These are phyloP conservation scores for Parnassius glacialis DNA, from an alignment of 2,888 invertebrate genomes.

Conservation along the genomic window DNA sequence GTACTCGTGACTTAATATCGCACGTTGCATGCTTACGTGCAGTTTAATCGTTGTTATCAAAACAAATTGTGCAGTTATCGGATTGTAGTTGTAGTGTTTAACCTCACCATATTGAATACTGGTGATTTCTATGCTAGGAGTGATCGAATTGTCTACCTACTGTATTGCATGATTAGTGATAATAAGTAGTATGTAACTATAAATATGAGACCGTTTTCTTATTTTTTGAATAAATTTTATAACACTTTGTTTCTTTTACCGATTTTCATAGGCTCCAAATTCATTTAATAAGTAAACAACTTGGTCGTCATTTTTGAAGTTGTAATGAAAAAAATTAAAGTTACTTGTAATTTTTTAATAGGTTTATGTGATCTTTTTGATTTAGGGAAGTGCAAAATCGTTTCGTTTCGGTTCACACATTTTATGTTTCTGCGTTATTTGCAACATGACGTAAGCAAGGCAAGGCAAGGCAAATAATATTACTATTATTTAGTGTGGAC, in stretches of 20 bases:
- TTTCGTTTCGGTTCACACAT: conserved; percentile 5
- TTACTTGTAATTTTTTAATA: conserved; percentile 15
- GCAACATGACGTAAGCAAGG: conserved; percentile 2
- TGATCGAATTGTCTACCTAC: neutral
- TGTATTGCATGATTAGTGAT: conserved; percentile 26
- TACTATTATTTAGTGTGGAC: conserved; percentile 1
- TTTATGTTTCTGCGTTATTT: neutral
- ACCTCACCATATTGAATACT: conserved; percentile 14
- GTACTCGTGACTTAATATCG: conserved; percentile 42
- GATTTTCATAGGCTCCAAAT: conserved; percentile 14
- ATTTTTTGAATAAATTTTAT: conserved; percentile 34
- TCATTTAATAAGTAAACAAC: neutral
- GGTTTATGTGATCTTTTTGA: conserved; percentile 6
- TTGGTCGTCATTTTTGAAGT: conserved; percentile 20
- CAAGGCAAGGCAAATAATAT: too few relatives aligned
- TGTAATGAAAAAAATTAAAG: conserved; percentile 6
- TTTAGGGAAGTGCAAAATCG: conserved; percentile 9
- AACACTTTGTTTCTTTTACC: conserved; percentile 28
- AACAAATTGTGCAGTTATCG: conserved; percentile 44
- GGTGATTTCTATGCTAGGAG: neutral
- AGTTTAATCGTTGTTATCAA: conserved; percentile 39
- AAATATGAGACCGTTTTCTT: conserved; percentile 31
- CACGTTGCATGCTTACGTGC: conserved; percentile 55
- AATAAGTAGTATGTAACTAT: conserved; percentile 32
- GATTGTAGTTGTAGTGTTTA: conserved; percentile 42